Evolutionary conservation across 2,113 vertebrate species (phyloP), one percentile per base, ranked within the genome.

Genomic region (Zosterops pallidus): DNA sequence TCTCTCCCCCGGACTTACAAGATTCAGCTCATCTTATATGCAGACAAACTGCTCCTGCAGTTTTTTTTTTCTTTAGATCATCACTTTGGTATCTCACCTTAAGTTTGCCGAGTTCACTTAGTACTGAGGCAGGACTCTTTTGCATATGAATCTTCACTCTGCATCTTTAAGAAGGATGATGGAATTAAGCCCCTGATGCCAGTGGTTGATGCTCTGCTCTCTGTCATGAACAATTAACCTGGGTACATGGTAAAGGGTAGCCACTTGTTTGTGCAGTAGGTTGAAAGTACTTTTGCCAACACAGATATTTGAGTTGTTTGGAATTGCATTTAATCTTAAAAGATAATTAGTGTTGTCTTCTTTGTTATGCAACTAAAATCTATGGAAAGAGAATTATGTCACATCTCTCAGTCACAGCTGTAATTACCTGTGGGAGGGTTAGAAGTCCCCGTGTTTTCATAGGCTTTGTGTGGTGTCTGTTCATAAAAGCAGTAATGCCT

Each of bases 351-450:
- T 70, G 31, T 49, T 90, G 71, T 86, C 18, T 55, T 90, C 55
- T 74, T 77, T 65, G 29, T 75, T 81, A 52, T 44, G 59, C 76
- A 93, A 83, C 35, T 63, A 55, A 83, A 92, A 77, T 81, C 42
- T 89, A 23, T 44, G 33, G 56, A 88, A 86, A 83, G 71, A 88
- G 44, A 92, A 77, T 74, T 33, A 18, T 39, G 44, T 63, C 65
- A 78, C 60, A 42, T 37, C 10, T 72, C 67, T 74, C 50, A 65
- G 29, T n/a, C 57, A 74, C 21, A 94, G 39, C 60, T 77, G 64
- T 77, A 96, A 95, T 89, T 95, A 89, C 29, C 29, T 63, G 63
- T 86, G 47, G 60, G 83, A 92, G 59, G 37, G 47, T 81, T 44
- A 37, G n/a, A 93, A 77, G 29, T 50, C 47, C 52, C 63, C 59